Conservation (phyloP, 1,140 invertebrate genomes). For the Globodera rostochiensis region DNA sequence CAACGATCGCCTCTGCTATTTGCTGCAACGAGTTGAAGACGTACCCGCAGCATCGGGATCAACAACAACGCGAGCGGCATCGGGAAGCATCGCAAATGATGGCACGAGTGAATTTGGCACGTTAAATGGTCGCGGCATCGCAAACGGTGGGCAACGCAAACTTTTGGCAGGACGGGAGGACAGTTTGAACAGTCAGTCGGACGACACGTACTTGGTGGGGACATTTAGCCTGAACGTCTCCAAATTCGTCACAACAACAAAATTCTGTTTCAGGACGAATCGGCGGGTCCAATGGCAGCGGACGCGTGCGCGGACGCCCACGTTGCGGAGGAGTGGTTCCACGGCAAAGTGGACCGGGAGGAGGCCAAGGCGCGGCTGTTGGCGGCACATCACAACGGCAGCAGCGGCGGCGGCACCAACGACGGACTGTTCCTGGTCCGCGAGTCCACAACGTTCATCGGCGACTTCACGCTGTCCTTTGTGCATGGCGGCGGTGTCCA, state of each 20-base stretch:
- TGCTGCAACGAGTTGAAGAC: conserved; percentile 39
- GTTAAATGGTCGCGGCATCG: background rate
- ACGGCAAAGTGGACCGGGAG: conserved; percentile 59
- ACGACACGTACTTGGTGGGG: background rate
- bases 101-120: background rate
- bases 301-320: conserved; percentile 63
- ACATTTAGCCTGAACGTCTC: background rate
- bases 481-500: conserved; percentile 51
- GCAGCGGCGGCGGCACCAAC: background rate
- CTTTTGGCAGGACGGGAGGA: conserved; percentile 10
- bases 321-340: conserved; percentile 65
- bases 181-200: background rate
- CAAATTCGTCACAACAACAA: background rate
- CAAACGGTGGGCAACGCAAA: background rate
- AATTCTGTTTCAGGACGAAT: conserved; percentile 43
- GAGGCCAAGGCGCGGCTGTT: conserved; percentile 57
- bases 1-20: conserved; percentile 57
- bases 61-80: too few species aligned
- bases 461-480: conserved; percentile 64
- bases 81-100: background rate
- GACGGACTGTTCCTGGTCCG: conserved; percentile 62
- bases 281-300: conserved; percentile 45
- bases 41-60: conserved; percentile 16
- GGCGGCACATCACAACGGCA: conserved; percentile 50
- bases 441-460: conserved; percentile 63